phyloP scores from a whole-genome alignment of 2,113 vertebrate species.

The Lichenostomus cassidix region DNA sequence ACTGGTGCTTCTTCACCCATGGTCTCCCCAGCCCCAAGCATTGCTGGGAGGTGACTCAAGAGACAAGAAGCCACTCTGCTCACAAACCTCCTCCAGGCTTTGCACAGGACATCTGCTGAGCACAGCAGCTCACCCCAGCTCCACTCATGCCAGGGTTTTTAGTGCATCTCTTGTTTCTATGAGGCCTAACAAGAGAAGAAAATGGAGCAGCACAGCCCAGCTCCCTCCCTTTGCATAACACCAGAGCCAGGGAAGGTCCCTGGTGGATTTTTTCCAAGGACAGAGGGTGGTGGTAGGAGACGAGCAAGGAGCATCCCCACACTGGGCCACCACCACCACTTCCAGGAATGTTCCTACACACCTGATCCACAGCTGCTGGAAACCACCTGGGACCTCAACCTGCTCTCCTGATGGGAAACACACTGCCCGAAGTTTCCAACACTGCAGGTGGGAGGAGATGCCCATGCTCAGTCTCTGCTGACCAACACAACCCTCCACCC shows the following conservation, averaged over 20 bases:
- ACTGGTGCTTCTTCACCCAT: accelerated
- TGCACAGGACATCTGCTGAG: not conserved
- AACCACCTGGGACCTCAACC: not conserved
- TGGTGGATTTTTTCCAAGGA: not conserved
- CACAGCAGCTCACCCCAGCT: accelerated
- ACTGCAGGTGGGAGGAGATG: not conserved
- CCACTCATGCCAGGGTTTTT: too few species aligned
- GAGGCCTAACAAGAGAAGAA: not conserved
- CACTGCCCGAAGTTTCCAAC: not conserved
- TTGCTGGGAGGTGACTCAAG: not conserved
- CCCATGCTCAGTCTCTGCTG: not conserved
- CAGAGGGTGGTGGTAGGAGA: not conserved
- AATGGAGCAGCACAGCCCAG: not conserved
- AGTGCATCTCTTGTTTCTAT: accelerated
- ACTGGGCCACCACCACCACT: accelerated
- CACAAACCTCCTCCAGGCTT: not conserved
- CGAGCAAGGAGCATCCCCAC: not conserved
- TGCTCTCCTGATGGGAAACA: accelerated
- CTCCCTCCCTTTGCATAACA: not conserved
- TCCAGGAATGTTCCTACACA: not conserved
- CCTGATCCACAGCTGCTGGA: not conserved
- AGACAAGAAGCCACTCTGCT: not conserved
- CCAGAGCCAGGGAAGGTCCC: not conserved
- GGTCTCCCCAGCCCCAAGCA: accelerated
- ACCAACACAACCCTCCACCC: not conserved